Conservation (phyloP, 2,888 invertebrate species). For the Eristalinus sepulchralis region DNA sequence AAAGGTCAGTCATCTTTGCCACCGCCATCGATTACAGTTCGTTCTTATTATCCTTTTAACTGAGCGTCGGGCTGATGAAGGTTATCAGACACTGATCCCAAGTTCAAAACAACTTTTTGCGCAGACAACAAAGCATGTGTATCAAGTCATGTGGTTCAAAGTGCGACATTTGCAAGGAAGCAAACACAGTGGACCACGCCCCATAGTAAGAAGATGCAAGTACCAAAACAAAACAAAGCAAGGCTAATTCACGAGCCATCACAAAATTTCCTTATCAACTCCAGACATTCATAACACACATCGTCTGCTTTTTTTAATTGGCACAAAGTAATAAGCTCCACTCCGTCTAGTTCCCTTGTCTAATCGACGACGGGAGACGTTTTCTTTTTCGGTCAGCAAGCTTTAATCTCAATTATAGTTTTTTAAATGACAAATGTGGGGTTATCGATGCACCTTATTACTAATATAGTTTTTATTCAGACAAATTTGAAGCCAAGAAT, state of each 20-base stretch:
- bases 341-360: background rate
- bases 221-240: background rate
- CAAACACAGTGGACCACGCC: background rate
- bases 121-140: background rate
- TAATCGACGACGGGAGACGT: background rate
- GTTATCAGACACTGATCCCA: background rate
- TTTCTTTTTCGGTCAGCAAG: background rate
- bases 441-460: background rate
- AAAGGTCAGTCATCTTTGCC: background rate
- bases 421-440: background rate
- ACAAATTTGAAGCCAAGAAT: background rate
- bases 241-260: background rate
- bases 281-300: background rate
- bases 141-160: background rate
- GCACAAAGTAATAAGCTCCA: constrained; percentile 39
- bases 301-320: background rate
- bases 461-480: background rate
- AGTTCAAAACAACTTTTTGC: background rate
- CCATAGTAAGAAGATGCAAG: background rate
- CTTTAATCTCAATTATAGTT: background rate
- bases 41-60: background rate
- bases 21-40: background rate
- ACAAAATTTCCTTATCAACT: background rate
- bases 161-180: background rate
- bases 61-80: background rate